Base-by-base conservation (phyloP, 92 coral and sea anemone genomes). In the Diadumene lineata region DNA sequence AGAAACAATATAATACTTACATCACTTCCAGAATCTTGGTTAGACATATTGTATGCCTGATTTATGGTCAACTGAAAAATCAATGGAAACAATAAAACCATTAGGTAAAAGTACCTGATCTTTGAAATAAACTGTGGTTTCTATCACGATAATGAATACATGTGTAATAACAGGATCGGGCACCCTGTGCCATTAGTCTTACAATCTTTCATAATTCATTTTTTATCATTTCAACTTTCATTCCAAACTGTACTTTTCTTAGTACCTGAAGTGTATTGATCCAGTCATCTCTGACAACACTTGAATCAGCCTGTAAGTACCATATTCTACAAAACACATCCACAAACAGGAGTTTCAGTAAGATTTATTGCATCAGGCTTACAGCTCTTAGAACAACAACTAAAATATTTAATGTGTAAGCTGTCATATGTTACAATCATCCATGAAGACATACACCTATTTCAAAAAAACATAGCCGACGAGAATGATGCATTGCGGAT, bases 221-320 rank as follows among this genome's bases (percentile, higher is more conserved):
- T n/a, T n/a, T n/a, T n/a, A n/a, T n/a, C n/a, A n/a, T n/a, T n/a
- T n/a, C n/a, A n/a, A n/a, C n/a, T n/a, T n/a, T n/a, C n/a, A n/a
- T n/a, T n/a, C n/a, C n/a, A n/a, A n/a, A n/a, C n/a, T 24, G 31
- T 16, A 53, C 6, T 31, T 24, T 21, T 68, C 23, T 32, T 28
- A 22, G 19, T 68, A 96, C 99, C 97, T 96, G 92, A 90, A 96
- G 86, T 28, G 99, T 93, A 43, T 81, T 85, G 61, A 92, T 90
- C 99, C 99, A 96, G 69, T 89, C 93, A 57, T 84, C 81, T 33
- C 90, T 75, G 1, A 96, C 76, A 38, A 77, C 68, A 19, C 86
- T 89, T 0, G 89, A 91, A 70, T 96, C 99, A 48, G 99, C 99
- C 73, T 96, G 99, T 33, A 96, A 79, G 64, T 78, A 81, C 86